Conservation (phyloP, 2,888 invertebrate species). For the Eupelmus urozonus region DNA sequence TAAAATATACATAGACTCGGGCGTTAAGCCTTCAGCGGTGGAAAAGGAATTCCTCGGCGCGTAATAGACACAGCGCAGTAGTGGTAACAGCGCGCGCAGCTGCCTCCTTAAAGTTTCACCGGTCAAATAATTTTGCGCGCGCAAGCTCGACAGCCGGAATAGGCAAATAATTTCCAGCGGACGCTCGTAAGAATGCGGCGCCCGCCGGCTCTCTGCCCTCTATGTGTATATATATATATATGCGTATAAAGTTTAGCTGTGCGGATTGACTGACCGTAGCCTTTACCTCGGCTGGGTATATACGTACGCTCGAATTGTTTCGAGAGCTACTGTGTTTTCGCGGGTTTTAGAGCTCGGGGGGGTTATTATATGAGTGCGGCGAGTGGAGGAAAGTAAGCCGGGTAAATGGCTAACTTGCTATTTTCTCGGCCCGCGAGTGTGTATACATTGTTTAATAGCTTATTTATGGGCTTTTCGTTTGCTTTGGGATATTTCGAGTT, state of each 20-base stretch:
- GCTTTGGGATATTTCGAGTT: too few relatives aligned
- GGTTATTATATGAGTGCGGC: too few relatives aligned
- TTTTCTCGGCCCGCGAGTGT: too few relatives aligned
- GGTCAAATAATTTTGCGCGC: constrained; percentile 51
- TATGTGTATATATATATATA: too few relatives aligned
- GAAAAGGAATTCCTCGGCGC: constrained; percentile 37
- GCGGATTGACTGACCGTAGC: constrained; percentile 22
- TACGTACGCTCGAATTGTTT: too few relatives aligned
- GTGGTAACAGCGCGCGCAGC: background rate
- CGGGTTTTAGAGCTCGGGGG: too few relatives aligned
- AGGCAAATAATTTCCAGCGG: constrained; percentile 50
- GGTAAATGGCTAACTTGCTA: too few relatives aligned
- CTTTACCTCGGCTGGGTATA: too few relatives aligned
- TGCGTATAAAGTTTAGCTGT: constrained; percentile 27
- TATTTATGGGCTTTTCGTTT: too few relatives aligned
- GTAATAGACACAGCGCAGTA: constrained; percentile 22
- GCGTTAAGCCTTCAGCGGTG: constrained; percentile 40
- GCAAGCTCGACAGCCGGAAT: constrained; percentile 9
- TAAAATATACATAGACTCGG: constrained; percentile 24
- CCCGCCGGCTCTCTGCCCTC: background rate
- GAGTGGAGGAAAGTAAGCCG: too few relatives aligned
- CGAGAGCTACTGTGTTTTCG: too few relatives aligned
- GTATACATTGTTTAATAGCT: too few relatives aligned
- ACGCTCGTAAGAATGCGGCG: constrained; percentile 30
- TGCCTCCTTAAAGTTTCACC: constrained; percentile 38